Percentiles rank a stretch among this genome's conserved stretches.
Conservation (phyloP, 1,140 invertebrate species). For the Zaprionus ghesquierei region DNA sequence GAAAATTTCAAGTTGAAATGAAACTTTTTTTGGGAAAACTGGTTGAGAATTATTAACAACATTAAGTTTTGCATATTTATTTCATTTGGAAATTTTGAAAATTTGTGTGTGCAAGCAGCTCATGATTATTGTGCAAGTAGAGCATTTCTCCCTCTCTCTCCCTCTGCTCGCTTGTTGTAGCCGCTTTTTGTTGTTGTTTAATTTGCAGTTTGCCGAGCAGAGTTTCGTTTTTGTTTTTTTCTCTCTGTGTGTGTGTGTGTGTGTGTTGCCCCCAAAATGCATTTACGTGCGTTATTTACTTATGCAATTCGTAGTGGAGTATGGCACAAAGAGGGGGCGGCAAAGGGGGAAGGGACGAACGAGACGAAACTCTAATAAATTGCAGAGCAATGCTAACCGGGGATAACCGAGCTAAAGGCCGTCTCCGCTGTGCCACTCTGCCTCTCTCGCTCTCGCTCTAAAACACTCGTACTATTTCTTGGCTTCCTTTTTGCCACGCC, state of each 20-base stretch:
- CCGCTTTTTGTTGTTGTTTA: constrained; percentile 44
- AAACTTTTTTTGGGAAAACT: background rate
- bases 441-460: background rate
- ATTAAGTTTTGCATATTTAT: background rate
- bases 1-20: background rate
- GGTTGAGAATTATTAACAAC: background rate
- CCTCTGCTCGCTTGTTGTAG: background rate
- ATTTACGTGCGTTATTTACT: constrained; percentile 77
- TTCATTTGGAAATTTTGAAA: too few species aligned
- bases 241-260: background rate
- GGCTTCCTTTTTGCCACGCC: background rate
- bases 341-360: constrained; percentile 15
- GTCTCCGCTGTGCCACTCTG: background rate
- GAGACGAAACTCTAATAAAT: constrained; percentile 72
- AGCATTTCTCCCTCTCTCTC: constrained; percentile 6
- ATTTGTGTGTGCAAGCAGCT: background rate
- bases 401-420: constrained; percentile 70
- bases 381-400: constrained; percentile 60
- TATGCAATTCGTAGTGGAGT: constrained; percentile 48
- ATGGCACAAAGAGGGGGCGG: background rate
- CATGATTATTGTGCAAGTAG: background rate
- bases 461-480: constrained; percentile 6
- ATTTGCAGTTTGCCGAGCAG: constrained; percentile 50
- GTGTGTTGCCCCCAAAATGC: constrained; percentile 49
- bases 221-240: too few species aligned